These are phyloP conservation scores for Clusia tigrina DNA, from an alignment of 2,888 invertebrate genomes.

Conservation along the genomic window DNA sequence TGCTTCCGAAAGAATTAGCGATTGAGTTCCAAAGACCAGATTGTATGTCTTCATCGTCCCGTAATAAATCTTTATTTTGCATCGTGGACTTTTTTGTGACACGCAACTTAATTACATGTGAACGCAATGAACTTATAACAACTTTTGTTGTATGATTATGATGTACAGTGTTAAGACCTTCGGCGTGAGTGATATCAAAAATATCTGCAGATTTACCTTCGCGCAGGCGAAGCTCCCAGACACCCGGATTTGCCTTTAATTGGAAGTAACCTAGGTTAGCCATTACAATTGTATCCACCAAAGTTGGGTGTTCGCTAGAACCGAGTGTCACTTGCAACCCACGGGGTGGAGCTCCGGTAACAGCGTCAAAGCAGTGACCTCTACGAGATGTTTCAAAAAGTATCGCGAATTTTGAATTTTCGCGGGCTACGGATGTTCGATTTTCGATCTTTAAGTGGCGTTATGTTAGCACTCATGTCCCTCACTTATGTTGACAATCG, in stretches of 20 bases:
- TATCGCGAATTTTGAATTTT: too few species aligned
- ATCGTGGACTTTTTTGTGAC: constrained; percentile 93
- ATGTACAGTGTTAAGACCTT: constrained; percentile 67
- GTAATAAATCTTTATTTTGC: constrained; percentile 83
- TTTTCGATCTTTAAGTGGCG: too few species aligned
- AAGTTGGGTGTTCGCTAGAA: constrained; percentile 77
- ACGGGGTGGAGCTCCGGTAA: constrained; percentile 90
- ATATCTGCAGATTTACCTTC: constrained; percentile 95
- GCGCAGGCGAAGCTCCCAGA: constrained; percentile 88
- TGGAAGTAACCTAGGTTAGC: constrained; percentile 99
- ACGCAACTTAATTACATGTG: constrained; percentile 89
- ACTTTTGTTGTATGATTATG: constrained; percentile 57
- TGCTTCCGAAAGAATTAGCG: constrained; percentile 76
- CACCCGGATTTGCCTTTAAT: constrained; percentile 96
- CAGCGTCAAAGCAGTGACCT: constrained; percentile 93
- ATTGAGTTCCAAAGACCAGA: constrained; percentile 93
- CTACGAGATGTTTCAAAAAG: too few species aligned
- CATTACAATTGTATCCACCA: constrained; percentile 99
- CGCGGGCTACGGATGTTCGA: too few species aligned
- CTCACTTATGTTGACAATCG: too few species aligned
- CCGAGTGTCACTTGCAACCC: constrained; percentile 97
- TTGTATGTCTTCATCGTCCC: constrained; percentile 76
- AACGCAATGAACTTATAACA: constrained; percentile 67
- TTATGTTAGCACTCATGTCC: too few species aligned
- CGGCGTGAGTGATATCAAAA: constrained; percentile 83